Evolutionary conservation across 2,113 vertebrate genomes (phyloP), one percentile per base, ranked within the genome.

Genomic region (Ochotona curzoniae): DNA sequence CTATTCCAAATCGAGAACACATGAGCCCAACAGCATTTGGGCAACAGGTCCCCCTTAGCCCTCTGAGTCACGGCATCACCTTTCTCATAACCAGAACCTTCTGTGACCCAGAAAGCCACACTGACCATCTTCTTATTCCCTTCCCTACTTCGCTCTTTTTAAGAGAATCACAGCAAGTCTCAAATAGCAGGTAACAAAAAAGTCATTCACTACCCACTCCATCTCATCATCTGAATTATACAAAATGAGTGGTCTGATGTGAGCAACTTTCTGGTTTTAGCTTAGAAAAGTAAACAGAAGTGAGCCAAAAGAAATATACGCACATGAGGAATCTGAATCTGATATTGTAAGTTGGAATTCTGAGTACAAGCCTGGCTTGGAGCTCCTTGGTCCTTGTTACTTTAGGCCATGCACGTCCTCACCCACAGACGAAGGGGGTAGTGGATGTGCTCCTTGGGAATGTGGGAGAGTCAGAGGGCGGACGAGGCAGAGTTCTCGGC

Each of bases 341-440:
- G 63, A 66, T 44, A 44, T 44, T 44, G 38, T 44, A 61, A 90
- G 63, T 82, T 23, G 83, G 30, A 87, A 67, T 67, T 74, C 67
- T 79, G 71, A 61, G 57, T 25, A 87, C 78, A 79, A 23, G 57
- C 83, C 49, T 15, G 7, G 14, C 47, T 66, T 78, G 69, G 60
- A 63, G 69, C 87, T 54, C 49, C n/a, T 60, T 63, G 17, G 28
- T 66, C 26, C 73, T 63, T 83, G 35, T 49, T 81, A 64, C 60
- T 92, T 81, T 7, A 38, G 71, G 80, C 32, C 18, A 10, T 38
- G 28, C 8, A 86, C 67, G 11, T 78, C 71, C 70, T 87, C 21
- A 20, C 54, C 26, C 7, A 0, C 23, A 28, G 66, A 23, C 2
- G 8, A 8, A 66, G 30, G 20, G 9, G 1, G 4, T 0, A 0